Conservation (phyloP, 2,113 vertebrate species). For the Anoura caudifer region DNA sequence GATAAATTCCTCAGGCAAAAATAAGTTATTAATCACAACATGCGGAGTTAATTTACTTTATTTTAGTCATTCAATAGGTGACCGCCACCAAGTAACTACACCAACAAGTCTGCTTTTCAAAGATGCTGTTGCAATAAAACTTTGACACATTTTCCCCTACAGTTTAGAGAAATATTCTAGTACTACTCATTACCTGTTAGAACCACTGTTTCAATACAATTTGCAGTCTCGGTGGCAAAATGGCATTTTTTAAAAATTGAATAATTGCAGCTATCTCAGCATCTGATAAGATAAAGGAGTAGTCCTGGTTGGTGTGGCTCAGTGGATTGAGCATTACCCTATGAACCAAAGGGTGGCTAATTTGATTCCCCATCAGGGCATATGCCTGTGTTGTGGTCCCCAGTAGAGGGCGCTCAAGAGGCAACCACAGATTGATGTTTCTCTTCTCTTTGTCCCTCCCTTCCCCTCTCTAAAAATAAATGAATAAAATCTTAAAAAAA, state of each 20-base stretch:
- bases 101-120: neutral
- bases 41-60: neutral
- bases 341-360: too few relatives aligned
- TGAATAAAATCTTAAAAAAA: neutral
- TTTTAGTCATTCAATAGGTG: neutral
- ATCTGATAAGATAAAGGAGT: neutral
- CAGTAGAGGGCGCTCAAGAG: too few relatives aligned
- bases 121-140: neutral
- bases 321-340: too few relatives aligned
- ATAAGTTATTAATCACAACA: neutral
- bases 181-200: neutral
- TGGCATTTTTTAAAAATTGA: neutral
- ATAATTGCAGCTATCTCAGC: neutral
- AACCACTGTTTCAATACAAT: neutral
- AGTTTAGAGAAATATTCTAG: neutral
- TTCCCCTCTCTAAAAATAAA: too few relatives aligned
- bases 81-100: neutral
- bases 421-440: too few relatives aligned
- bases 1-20: constrained; percentile 20
- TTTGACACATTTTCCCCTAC: neutral
- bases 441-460: too few relatives aligned
- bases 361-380: too few relatives aligned
- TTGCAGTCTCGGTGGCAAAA: neutral
- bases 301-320: too few relatives aligned
- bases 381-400: too few relatives aligned